Percentiles rank a stretch among this genome's conserved stretches.
Evolutionary conservation across 2,888 invertebrate species (phyloP).

Genomic region (Ptychoptera albimana): DNA sequence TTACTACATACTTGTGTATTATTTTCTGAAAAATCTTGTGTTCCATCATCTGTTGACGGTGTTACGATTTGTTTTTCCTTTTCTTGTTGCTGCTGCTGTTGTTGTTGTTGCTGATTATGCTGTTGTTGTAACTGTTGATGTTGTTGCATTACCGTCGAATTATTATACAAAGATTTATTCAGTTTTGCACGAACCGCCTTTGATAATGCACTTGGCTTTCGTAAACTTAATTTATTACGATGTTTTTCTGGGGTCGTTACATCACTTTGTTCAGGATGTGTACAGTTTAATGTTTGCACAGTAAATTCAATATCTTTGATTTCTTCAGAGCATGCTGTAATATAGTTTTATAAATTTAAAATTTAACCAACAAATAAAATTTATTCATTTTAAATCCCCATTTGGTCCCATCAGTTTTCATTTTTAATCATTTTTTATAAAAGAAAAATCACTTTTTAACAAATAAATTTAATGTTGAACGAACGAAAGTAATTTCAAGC

Average conservation of each 20-base stretch:
- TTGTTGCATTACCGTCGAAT: slow-evolving; percentile 8
- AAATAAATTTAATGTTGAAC: too few relatives aligned
- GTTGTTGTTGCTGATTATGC: slow-evolving; percentile 2
- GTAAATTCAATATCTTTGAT: slow-evolving; percentile 78
- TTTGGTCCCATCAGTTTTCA: too few relatives aligned
- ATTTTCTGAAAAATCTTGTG: slow-evolving; percentile 5
- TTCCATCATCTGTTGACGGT: slow-evolving; percentile 1
- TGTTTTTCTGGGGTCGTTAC: slow-evolving; percentile 31
- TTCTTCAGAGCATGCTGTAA: slow-evolving; percentile 54
- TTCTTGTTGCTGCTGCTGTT: slow-evolving; percentile 1
- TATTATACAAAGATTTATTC: slow-evolving; percentile 36
- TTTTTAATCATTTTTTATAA: too few relatives aligned
- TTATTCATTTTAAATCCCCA: too few relatives aligned
- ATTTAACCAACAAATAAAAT: too few relatives aligned
- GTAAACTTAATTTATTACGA: slow-evolving; percentile 29
- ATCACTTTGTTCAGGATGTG: slow-evolving; percentile 30
- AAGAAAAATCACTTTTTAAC: too few relatives aligned
- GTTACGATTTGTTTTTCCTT: neutral
- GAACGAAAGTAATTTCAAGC: too few relatives aligned
- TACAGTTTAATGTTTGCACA: slow-evolving; percentile 68
- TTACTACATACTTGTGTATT: slow-evolving; percentile 1
- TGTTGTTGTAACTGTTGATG: neutral
- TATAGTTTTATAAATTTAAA: slow-evolving; percentile 13
- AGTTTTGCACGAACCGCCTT: slow-evolving; percentile 37
- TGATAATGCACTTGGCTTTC: slow-evolving; percentile 35